phyloP scores from a whole-genome alignment of 2,888 invertebrate genomes.

The Trachelus iudaicus region DNA sequence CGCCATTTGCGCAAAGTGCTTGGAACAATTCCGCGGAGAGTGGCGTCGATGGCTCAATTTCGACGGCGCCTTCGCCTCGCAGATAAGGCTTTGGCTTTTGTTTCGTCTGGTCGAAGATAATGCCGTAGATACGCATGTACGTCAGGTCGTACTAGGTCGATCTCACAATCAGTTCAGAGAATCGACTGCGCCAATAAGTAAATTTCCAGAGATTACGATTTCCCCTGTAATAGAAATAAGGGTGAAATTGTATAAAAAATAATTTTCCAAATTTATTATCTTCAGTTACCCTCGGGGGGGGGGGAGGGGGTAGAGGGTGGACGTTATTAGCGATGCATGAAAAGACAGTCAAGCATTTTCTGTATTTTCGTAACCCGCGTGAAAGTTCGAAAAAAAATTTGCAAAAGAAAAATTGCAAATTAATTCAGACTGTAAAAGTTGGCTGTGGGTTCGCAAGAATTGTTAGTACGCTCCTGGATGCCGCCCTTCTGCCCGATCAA shows the following conservation, averaged over 20 bases:
- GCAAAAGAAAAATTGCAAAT: not conserved
- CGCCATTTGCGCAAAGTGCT: conserved; percentile 25
- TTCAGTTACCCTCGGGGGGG: not conserved
- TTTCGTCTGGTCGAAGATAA: not conserved
- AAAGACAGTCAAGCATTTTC: not conserved
- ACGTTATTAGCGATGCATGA: not conserved
- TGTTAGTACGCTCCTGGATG: conserved; percentile 57
- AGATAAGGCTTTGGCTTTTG: not conserved
- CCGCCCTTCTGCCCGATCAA: conserved; percentile 66
- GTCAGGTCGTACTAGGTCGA: not conserved
- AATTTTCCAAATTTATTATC: not conserved
- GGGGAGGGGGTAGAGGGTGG: not conserved
- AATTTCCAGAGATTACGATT: not conserved
- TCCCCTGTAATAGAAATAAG: not conserved
- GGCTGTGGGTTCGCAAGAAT: conserved; percentile 38
- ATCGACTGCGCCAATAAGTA: not conserved
- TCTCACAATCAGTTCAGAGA: not conserved
- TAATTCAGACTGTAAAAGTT: not conserved
- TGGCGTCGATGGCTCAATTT: not conserved
- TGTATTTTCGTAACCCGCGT: too few species aligned
- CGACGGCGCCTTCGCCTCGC: not conserved
- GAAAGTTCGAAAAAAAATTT: not conserved
- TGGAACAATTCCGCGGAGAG: conserved; percentile 13
- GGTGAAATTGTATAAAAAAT: not conserved
- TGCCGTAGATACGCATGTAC: not conserved